Evolutionary conservation across 2,888 invertebrate genomes (phyloP), one percentile per base, ranked within the genome.

Genomic region (Liopterus haemorrhoidalis): DNA sequence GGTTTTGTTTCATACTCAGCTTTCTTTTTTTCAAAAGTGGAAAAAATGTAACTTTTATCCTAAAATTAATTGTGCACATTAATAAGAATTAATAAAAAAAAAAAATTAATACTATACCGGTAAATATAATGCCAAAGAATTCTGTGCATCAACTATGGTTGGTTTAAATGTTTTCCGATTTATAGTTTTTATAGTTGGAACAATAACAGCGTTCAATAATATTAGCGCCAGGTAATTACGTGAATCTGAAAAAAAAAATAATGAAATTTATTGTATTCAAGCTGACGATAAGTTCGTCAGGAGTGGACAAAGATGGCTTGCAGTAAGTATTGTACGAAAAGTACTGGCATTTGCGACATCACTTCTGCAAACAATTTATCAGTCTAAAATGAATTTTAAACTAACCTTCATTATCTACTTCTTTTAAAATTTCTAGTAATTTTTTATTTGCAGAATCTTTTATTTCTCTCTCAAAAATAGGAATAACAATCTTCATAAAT

Each of bases 21-120:
- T n/a, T 31, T 31, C 9, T 12, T 9, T 8, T 31, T 31, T 9
- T 31, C 8, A 4, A 31, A 12, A 14, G 15, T 18, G 8, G 31
- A 18, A 18, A 18, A 19, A 31, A 31, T 31, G 31, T 31, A 31
- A 31, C 15, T 5, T 31, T 31, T 31, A 15, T 31, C 31, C 31
- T 31, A 2, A 31, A 31, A 31, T 31, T 18, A 31, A 18, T n/a
- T n/a, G n/a, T n/a, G n/a, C 6, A 31, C n/a, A 12, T 18, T 31
- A 12, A 28, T 28, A 28, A 28, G 6, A 28, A 2, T 28, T 5
- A 31, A 8, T 14, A 19, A 12, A 2, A 15, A 5, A 5, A 14
- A 5, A 14, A 5, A 18, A 15, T 28, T 31, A 14, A 31, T n/a
- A 28, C 28, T n/a, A 18, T 31, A 15, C 31, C 31, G 31, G n/a